Percentiles rank a stretch among this genome's conserved stretches.
phyloP scores from a whole-genome alignment of 2,888 invertebrate species.

The Tricholauxania praeusta region DNA sequence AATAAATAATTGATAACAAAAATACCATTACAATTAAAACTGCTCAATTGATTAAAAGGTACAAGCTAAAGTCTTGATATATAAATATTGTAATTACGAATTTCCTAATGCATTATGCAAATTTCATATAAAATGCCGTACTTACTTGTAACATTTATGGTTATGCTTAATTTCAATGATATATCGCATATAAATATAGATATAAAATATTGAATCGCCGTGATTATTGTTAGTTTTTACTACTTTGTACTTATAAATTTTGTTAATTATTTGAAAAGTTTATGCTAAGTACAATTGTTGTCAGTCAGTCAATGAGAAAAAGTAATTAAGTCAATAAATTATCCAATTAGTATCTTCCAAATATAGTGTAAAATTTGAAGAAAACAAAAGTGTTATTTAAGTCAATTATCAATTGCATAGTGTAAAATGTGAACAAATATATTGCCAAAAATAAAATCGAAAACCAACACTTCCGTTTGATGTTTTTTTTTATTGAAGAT shows the following conservation, averaged over 20 bases:
- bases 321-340: not conserved
- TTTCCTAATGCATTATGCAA: constrained; percentile 11
- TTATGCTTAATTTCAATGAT: constrained; percentile 15
- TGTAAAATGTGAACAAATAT: constrained; percentile 27
- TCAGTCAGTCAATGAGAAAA: constrained; percentile 17
- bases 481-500: no score
- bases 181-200: no score
- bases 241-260: constrained; percentile 34
- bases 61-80: constrained; percentile 14
- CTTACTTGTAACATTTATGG: constrained; percentile 26
- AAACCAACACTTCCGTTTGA: no score
- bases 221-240: constrained; percentile 12
- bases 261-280: constrained; percentile 24
- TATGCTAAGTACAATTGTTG: constrained; percentile 34
- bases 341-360: constrained; percentile 23
- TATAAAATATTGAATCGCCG: constrained; percentile 13
- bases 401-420: constrained; percentile 29
- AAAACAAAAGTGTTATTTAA: constrained; percentile 12
- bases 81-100: constrained; percentile 16
- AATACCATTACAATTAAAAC: not conserved
- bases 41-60: not conserved
- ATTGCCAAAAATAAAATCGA: constrained; percentile 24
- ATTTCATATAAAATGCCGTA: constrained; percentile 10
- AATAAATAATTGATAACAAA: constrained; percentile 11
- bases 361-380: not conserved